Evolutionary conservation across 2,888 invertebrate genomes (phyloP).

Genomic region (Prenolepis imparis): DNA sequence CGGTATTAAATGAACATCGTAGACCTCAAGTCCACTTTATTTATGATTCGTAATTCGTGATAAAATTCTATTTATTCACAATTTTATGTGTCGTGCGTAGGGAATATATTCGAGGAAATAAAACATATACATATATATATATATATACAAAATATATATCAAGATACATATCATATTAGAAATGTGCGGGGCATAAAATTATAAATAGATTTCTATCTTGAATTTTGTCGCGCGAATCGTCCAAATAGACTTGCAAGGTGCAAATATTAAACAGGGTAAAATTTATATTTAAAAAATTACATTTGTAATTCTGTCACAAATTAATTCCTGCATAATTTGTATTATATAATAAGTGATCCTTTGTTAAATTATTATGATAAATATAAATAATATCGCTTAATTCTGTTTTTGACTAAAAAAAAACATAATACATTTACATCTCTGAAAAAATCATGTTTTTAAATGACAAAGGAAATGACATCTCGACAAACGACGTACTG

Average conservation of each 20-base stretch:
- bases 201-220: not conserved
- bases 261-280: not conserved
- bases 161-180: not conserved
- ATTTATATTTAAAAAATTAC: not conserved
- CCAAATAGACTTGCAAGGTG: not conserved
- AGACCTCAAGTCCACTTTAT: not conserved
- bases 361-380: not conserved
- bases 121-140: not conserved
- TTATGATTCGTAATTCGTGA: not conserved
- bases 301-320: not conserved
- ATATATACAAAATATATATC: not conserved
- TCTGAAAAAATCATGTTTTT: not conserved
- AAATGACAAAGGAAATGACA: not conserved
- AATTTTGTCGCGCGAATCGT: not conserved
- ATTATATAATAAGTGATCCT: not conserved
- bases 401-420: slow-evolving; percentile 27
- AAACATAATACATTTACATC: slow-evolving; percentile 53
- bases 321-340: not conserved
- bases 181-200: not conserved
- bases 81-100: not conserved
- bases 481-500: not conserved
- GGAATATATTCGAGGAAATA: not conserved
- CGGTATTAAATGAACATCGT: not conserved
- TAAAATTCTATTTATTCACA: not conserved
- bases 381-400: not conserved